Evolutionary conservation across 2,888 invertebrate genomes (phyloP).

Genomic region (Atethmia centrago): DNA sequence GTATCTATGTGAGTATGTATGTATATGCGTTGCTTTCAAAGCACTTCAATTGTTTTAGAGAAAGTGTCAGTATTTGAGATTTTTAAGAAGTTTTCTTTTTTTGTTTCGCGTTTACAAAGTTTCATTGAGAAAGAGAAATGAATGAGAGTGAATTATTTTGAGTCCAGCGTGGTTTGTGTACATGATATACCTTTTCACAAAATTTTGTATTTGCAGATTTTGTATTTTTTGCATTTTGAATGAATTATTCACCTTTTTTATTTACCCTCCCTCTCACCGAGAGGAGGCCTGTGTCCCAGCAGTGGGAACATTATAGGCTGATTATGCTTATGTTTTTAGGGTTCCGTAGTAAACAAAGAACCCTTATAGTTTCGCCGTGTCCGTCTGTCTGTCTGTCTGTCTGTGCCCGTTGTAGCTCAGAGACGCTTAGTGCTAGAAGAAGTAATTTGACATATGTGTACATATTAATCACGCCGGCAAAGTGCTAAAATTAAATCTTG

Average conservation of each 20-base stretch:
- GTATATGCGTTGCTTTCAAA: conserved; percentile 17
- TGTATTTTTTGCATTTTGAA: neutral
- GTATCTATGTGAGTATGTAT: neutral
- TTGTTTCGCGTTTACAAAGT: conserved; percentile 6
- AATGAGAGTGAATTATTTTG: neutral
- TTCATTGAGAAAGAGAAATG: neutral
- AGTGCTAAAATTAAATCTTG: too few species aligned
- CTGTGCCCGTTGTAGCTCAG: too few species aligned
- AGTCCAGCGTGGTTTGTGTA: neutral
- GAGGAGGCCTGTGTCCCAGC: too few species aligned
- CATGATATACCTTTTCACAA: neutral
- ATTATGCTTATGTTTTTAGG: too few species aligned
- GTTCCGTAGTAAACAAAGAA: too few species aligned
- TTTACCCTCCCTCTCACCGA: too few species aligned
- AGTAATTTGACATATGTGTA: too few species aligned
- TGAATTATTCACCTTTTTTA: neutral
- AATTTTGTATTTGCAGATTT: neutral
- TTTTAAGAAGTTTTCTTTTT: neutral
- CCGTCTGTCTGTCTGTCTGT: neutral
- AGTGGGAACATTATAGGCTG: too few species aligned
- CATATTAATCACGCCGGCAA: too few species aligned
- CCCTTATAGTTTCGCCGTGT: neutral
- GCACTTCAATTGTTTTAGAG: conserved; percentile 17
- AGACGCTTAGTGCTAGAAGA: too few species aligned
- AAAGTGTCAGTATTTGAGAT: neutral